A percentile compares a stretch with the other conserved stretches of the same genome.
These are phyloP conservation scores for Galaxias olidus DNA, from an alignment of 2,797 vertebrate species.

Conservation along the genomic window DNA sequence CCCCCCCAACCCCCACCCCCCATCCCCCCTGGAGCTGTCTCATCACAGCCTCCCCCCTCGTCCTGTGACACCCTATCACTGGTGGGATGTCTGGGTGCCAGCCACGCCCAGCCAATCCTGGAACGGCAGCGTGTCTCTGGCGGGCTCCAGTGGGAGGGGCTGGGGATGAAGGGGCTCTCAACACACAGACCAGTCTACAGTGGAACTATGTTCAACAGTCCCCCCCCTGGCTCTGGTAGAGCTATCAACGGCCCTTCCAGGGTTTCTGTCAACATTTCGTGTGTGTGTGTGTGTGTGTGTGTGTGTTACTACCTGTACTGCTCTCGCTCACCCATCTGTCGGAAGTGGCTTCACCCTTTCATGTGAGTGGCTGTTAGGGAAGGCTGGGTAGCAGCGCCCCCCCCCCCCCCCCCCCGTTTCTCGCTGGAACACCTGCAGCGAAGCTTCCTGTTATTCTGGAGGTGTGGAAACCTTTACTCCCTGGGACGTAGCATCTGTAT, in stretches of 20 bases:
- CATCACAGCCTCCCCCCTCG: no score
- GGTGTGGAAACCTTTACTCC: slow-evolving; percentile 44
- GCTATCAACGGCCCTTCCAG: slow-evolving; percentile 34
- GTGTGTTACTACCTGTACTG: background rate
- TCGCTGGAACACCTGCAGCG: background rate
- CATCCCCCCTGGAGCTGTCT: background rate
- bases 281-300: background rate
- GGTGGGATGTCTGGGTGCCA: no score
- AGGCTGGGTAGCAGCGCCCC: background rate
- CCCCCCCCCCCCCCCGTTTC: background rate
- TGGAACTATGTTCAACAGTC: no score
- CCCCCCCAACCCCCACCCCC: background rate
- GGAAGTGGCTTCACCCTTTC: slow-evolving; percentile 10
- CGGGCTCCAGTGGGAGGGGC: no score
- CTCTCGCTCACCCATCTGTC: background rate
- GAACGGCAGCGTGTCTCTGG: no score
- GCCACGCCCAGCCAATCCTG: no score
- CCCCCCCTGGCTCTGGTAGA: slow-evolving; percentile 15
- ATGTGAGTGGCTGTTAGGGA: no score
- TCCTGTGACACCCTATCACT: no score
- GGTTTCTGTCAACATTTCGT: background rate
- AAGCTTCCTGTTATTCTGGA: slow-evolving; percentile 16
- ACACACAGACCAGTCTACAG: slow-evolving; percentile 37
- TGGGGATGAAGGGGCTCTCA: no score
- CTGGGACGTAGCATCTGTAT: slow-evolving; percentile 35